Conservation (phyloP, 2,888 invertebrate genomes). For the Pseudococcus longispinus region DNA sequence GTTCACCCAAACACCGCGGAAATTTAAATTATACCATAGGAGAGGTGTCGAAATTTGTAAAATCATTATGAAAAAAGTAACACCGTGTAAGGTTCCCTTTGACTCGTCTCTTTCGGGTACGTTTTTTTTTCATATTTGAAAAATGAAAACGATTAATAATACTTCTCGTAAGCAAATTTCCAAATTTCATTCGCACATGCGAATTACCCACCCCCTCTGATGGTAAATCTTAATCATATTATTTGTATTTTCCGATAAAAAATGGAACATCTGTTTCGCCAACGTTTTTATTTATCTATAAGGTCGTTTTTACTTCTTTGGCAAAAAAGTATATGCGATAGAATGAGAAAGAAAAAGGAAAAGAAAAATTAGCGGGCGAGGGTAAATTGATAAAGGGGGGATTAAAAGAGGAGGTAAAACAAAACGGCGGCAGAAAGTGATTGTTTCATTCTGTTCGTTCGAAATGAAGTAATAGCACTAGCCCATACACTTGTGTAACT, state of each 20-base stretch:
- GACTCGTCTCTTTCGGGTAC: background rate
- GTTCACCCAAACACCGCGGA: background rate
- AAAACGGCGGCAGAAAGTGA: slow-evolving; percentile 52
- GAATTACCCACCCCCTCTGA: background rate
- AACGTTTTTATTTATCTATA: slow-evolving; percentile 54
- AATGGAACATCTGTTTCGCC: slow-evolving; percentile 54
- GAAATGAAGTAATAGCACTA: slow-evolving; percentile 56
- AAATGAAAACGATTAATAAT: slow-evolving; percentile 42
- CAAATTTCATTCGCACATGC: slow-evolving; percentile 36
- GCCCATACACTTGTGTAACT: slow-evolving; percentile 57
- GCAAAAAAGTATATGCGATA: background rate
- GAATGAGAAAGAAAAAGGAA: background rate
- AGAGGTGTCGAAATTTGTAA: background rate
- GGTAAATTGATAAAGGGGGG: slow-evolving; percentile 51
- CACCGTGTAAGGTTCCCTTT: background rate
- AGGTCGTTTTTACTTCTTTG: slow-evolving; percentile 38
- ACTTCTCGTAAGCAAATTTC: slow-evolving; percentile 8
- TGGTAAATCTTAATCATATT: slow-evolving; percentile 38
- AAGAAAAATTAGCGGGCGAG: slow-evolving; percentile 37
- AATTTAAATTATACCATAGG: background rate
- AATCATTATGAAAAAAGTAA: background rate
- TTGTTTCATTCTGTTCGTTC: slow-evolving; percentile 57
- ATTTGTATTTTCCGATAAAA: slow-evolving; percentile 46
- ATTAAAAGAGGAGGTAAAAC: slow-evolving; percentile 46
- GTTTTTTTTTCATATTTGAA: background rate